A percentile compares a stretch with the other conserved stretches of the same genome.
Evolutionary conservation across 30 jellyfish, hydroid and myxozoan genomes (phyloP).

Genomic region (Aurelia coerulea): DNA sequence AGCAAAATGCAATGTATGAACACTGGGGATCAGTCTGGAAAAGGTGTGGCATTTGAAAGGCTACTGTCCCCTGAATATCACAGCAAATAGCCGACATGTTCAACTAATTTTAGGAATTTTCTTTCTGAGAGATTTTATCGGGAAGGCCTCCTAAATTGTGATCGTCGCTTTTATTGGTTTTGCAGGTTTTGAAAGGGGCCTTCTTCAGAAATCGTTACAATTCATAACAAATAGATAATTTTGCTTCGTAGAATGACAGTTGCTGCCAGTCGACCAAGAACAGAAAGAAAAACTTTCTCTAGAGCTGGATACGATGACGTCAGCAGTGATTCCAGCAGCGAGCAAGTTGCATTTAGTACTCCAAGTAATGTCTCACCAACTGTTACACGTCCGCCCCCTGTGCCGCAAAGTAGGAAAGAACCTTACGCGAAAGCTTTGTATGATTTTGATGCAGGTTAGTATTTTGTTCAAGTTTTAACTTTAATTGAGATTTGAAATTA

Average conservation of each 20-base stretch:
- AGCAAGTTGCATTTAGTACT: slow-evolving; percentile 61
- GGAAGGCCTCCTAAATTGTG: no score
- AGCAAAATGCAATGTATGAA: no score
- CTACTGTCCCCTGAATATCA: no score
- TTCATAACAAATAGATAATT: neutral
- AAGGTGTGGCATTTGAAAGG: no score
- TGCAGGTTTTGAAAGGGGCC: no score
- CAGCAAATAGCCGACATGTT: no score
- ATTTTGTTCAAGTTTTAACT: neutral
- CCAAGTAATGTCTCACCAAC: slow-evolving; percentile 40
- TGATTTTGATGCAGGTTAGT: slow-evolving; percentile 95
- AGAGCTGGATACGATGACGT: slow-evolving; percentile 56
- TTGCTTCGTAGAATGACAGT: slow-evolving; percentile 63
- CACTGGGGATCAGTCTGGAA: no score
- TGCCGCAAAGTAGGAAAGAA: slow-evolving; percentile 33
- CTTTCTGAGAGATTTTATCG: no score
- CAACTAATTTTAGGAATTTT: no score
- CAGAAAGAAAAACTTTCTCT: slow-evolving; percentile 78
- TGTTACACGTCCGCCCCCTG: slow-evolving; percentile 62
- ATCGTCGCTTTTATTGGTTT: no score
- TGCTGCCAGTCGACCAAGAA: slow-evolving; percentile 98
- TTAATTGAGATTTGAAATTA: neutral
- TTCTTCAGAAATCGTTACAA: no score
- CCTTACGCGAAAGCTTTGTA: slow-evolving; percentile 90
- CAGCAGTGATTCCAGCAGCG: slow-evolving; percentile 81